Conservation (phyloP, 2,113 vertebrate genomes). For the Montifringilla adamsi region DNA sequence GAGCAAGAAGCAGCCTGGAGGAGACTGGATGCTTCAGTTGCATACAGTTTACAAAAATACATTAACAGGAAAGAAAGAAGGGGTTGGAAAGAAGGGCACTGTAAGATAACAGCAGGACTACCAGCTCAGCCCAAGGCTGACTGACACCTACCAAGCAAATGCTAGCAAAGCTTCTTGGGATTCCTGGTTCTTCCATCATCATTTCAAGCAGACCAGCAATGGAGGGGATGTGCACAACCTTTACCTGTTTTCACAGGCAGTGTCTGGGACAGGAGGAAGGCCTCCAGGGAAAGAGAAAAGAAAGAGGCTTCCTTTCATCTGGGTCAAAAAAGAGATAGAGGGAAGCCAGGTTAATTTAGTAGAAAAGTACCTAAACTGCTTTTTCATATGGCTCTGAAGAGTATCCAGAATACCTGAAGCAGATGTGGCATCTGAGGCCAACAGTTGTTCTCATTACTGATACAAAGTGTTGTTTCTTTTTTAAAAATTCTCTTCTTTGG, state of each 20-base stretch:
- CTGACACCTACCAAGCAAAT: neutral
- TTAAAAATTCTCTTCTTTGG: neutral
- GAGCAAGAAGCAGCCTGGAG: neutral
- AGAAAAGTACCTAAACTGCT: neutral
- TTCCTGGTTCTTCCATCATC: neutral
- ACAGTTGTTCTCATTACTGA: neutral
- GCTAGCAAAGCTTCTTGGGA: neutral
- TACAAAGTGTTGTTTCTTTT: accelerated
- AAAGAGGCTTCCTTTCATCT: neutral
- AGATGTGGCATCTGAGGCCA: neutral
- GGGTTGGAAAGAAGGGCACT: neutral
- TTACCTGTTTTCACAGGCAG: neutral
- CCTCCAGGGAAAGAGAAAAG: neutral
- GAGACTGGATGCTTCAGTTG: neutral
- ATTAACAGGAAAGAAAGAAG: neutral
- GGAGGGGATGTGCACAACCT: accelerated
- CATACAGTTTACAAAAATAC: neutral
- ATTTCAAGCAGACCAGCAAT: neutral
- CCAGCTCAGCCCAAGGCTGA: neutral
- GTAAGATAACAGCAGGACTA: neutral
- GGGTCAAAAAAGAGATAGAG: neutral
- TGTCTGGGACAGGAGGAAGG: neutral
- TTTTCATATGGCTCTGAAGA: neutral
- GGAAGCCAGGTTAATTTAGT: neutral
- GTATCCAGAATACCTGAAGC: neutral